phyloP scores from a whole-genome alignment of 2,888 invertebrate species.

The Timandra comae region DNA sequence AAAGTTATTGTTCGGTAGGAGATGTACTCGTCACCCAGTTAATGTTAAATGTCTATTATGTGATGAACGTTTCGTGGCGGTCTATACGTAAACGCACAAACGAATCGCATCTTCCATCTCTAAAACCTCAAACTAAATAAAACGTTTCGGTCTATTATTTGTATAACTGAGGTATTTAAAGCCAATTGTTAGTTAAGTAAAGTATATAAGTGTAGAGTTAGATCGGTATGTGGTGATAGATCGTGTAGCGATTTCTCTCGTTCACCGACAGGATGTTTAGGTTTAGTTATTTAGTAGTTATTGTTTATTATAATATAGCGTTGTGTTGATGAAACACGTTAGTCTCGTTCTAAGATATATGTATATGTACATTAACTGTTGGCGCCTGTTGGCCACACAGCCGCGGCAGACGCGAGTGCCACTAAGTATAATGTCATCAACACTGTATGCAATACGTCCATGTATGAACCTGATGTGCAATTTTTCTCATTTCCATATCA shows the following conservation, averaged over 20 bases:
- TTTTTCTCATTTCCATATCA: conserved; percentile 72
- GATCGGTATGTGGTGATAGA: conserved; percentile 47
- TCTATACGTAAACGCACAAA: conserved; percentile 48
- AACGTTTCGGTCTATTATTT: conserved; percentile 41
- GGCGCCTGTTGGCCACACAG: conserved; percentile 20
- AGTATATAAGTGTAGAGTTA: conserved; percentile 65
- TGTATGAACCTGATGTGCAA: conserved; percentile 69
- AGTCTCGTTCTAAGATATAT: background rate
- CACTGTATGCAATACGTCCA: conserved; percentile 65
- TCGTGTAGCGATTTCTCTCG: conserved; percentile 41
- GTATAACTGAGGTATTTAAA: conserved; percentile 47
- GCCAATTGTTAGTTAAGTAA: conserved; percentile 69
- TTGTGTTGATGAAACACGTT: background rate
- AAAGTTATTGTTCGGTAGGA: background rate
- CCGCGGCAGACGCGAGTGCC: conserved; percentile 30
- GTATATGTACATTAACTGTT: conserved; percentile 8
- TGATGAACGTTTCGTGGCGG: conserved; percentile 29
- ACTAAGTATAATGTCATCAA: conserved; percentile 39
- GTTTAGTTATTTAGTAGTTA: background rate
- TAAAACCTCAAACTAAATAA: conserved; percentile 36
- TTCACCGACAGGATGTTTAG: conserved; percentile 34
- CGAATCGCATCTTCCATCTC: conserved; percentile 30
- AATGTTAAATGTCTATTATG: conserved; percentile 27
- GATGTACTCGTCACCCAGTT: background rate
- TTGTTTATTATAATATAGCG: conserved; percentile 1